phyloP scores from a whole-genome alignment of 2,113 vertebrate species.

The Sebastes fasciatus region DNA sequence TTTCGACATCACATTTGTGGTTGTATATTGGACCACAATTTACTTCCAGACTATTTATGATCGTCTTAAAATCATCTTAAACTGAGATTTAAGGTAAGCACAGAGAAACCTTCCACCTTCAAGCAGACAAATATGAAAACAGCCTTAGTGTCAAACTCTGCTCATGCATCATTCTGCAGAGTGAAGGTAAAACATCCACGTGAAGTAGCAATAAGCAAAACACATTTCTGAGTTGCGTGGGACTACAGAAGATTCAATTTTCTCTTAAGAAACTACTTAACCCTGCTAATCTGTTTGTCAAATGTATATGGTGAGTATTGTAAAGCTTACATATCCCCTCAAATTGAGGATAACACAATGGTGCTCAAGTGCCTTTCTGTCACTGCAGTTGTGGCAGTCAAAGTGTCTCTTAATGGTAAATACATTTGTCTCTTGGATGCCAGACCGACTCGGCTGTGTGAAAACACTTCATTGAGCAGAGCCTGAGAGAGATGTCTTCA shows the following conservation, averaged over 20 bases:
- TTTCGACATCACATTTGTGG: not conserved
- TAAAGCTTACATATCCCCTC: not conserved
- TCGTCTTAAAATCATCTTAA: not conserved
- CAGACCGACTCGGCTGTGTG: slow-evolving; percentile 20
- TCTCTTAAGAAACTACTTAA: not conserved
- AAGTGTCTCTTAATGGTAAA: slow-evolving; percentile 16
- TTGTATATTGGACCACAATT: not conserved
- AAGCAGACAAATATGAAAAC: not conserved
- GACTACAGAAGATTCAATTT: not conserved
- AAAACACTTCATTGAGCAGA: slow-evolving; percentile 44
- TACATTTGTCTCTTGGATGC: slow-evolving; percentile 31
- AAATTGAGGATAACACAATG: not conserved
- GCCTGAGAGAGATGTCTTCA: slow-evolving; percentile 60
- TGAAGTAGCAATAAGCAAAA: not conserved
- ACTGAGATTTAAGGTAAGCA: not conserved
- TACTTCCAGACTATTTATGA: not conserved
- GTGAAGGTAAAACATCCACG: not conserved
- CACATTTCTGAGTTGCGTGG: not conserved
- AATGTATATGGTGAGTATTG: not conserved
- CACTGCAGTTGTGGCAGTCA: not conserved
- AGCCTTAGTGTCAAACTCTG: not conserved
- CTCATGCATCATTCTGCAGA: not conserved
- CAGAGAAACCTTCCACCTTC: not conserved
- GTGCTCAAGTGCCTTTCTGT: not conserved
- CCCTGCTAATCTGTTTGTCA: not conserved